Percentiles rank a stretch among this genome's conserved stretches.
Conservation (phyloP, 2,113 vertebrate genomes). For the Ursus arctos region DNA sequence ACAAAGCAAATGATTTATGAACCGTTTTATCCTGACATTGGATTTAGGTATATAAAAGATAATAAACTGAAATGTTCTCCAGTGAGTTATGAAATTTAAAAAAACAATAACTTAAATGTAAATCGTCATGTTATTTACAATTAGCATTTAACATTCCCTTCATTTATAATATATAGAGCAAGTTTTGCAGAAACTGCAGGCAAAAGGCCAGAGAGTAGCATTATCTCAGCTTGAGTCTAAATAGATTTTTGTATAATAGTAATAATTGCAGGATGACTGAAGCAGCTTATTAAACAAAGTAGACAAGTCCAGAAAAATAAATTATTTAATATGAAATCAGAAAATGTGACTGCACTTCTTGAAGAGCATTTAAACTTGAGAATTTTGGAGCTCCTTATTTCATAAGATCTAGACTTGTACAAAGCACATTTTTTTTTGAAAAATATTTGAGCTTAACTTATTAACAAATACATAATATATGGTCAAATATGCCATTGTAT, state of each 20-base stretch:
- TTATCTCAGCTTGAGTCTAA: background rate
- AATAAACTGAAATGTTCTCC: background rate
- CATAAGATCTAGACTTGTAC: background rate
- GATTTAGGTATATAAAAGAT: background rate
- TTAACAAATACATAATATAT: background rate
- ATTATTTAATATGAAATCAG: background rate
- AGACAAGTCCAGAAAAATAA: background rate
- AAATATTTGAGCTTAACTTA: background rate
- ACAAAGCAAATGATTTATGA: background rate
- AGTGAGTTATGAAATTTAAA: background rate
- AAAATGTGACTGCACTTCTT: background rate
- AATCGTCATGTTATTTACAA: background rate
- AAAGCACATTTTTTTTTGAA: background rate
- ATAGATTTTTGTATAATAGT: slow-evolving; percentile 14
- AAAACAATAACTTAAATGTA: background rate
- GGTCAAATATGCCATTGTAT: background rate
- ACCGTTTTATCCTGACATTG: background rate
- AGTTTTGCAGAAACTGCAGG: slow-evolving; percentile 43
- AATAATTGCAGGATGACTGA: background rate
- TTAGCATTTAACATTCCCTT: background rate
- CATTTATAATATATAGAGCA: background rate
- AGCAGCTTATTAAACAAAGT: background rate
- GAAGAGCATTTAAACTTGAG: background rate
- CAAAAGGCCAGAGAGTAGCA: background rate
- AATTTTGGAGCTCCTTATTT: background rate